Evolutionary conservation across 35 echinoderm and acorn worm species (phyloP).

Genomic region (Amphiura filiformis): DNA sequence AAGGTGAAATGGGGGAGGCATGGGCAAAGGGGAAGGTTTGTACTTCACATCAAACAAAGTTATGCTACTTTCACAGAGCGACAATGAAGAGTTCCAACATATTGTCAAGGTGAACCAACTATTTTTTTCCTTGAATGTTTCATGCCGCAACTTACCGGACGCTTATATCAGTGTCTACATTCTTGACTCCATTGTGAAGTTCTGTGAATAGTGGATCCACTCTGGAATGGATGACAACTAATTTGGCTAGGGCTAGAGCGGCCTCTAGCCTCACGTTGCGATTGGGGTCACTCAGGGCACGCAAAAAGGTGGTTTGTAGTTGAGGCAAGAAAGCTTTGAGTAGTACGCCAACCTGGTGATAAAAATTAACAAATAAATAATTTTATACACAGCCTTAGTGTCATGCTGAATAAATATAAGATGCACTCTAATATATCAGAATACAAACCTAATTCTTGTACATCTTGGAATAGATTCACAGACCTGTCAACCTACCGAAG

Average conservation of each 20-base stretch:
- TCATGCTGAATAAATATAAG: background rate
- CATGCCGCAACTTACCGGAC: constrained; percentile 66
- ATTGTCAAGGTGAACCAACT: too few species aligned
- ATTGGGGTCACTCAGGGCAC: constrained; percentile 78
- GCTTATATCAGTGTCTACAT: constrained; percentile 78
- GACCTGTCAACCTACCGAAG: too few species aligned
- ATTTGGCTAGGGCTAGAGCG: constrained; percentile 70
- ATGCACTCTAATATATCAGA: too few species aligned
- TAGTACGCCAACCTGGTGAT: constrained; percentile 77
- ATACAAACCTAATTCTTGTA: too few species aligned
- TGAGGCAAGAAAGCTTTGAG: constrained; percentile 97
- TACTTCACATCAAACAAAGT: too few species aligned
- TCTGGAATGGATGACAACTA: constrained; percentile 89
- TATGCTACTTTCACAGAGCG: too few species aligned
- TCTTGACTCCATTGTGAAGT: constrained; percentile 96
- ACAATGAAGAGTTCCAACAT: too few species aligned
- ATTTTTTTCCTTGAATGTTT: too few species aligned
- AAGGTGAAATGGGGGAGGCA: too few species aligned
- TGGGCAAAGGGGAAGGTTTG: too few species aligned
- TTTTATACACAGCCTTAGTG: too few species aligned
- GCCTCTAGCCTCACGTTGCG: constrained; percentile 83
- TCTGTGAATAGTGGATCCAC: constrained; percentile 96
- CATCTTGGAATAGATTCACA: too few species aligned
- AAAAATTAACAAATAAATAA: constrained; percentile 2
- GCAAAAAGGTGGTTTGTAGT: constrained; percentile 91